Evolutionary conservation across 2,888 invertebrate species (phyloP).

Genomic region (Drosophila kuntzei): DNA sequence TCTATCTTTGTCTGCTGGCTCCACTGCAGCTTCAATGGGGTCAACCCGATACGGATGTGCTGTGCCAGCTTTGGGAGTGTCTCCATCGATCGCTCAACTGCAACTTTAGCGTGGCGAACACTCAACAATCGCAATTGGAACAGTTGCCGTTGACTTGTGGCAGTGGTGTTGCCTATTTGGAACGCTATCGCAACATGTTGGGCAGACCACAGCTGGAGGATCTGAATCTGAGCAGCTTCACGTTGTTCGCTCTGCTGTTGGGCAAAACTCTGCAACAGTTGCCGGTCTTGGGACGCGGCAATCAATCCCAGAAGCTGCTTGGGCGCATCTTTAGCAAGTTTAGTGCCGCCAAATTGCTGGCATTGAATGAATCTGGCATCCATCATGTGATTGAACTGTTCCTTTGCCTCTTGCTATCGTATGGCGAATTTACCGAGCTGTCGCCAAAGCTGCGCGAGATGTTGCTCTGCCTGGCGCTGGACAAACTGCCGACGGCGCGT

Average conservation of each 20-base stretch:
- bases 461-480: conserved; percentile 82
- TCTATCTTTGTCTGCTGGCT: conserved; percentile 85
- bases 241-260: conserved; percentile 86
- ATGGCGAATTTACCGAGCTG: conserved; percentile 78
- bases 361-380: conserved; percentile 87
- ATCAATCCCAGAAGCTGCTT: conserved; percentile 85
- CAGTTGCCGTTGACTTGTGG: conserved; percentile 84
- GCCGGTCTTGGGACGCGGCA: conserved; percentile 43
- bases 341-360: conserved; percentile 86
- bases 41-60: conserved; percentile 85
- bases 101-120: conserved; percentile 85
- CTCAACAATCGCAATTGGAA: conserved; percentile 84
- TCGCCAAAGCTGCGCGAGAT: conserved; percentile 83
- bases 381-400: conserved; percentile 87
- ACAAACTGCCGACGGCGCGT: conserved; percentile 81
- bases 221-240: conserved; percentile 86
- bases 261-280: conserved; percentile 83
- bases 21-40: conserved; percentile 86
- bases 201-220: conserved; percentile 68
- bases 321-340: conserved; percentile 88
- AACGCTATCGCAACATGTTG: conserved; percentile 85
- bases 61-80: conserved; percentile 87
- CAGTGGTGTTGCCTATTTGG: conserved; percentile 82
- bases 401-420: conserved; percentile 77
- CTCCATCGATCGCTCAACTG: conserved; percentile 87